Conservation (phyloP, 2,888 invertebrate genomes). For the Pseudolycoriella hygida region DNA sequence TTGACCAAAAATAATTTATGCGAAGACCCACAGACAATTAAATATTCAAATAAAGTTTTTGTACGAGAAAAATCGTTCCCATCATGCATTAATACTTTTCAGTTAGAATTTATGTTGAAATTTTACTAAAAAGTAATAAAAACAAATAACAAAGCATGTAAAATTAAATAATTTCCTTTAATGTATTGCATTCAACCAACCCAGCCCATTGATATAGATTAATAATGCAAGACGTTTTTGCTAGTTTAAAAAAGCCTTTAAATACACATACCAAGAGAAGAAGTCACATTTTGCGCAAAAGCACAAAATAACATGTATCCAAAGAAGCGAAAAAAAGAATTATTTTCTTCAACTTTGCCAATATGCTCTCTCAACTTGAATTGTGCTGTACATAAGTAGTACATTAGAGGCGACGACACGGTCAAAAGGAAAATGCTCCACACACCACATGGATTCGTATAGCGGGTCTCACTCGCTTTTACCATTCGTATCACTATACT, state of each 20-base stretch:
- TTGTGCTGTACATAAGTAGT: no score
- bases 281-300: no score
- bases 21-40: not conserved
- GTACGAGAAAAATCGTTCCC: not conserved
- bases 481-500: not conserved
- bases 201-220: conserved; percentile 4
- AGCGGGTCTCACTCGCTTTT: not conserved
- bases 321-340: no score
- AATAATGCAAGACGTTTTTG: conserved; percentile 3
- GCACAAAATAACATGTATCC: no score
- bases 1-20: not conserved
- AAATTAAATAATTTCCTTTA: conserved; percentile 2
- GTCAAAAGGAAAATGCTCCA: not conserved
- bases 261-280: no score
- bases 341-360: no score
- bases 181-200: not conserved
- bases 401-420: not conserved
- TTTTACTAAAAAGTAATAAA: conserved; percentile 1
- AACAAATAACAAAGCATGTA: conserved; percentile 4
- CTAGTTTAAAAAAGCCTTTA: not conserved
- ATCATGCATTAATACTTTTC: no score
- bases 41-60: not conserved
- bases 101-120: no score
- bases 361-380: no score
- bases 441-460: not conserved